Evolutionary conservation across 2,113 vertebrate species (phyloP).

Genomic region (Tragulus kanchil): DNA sequence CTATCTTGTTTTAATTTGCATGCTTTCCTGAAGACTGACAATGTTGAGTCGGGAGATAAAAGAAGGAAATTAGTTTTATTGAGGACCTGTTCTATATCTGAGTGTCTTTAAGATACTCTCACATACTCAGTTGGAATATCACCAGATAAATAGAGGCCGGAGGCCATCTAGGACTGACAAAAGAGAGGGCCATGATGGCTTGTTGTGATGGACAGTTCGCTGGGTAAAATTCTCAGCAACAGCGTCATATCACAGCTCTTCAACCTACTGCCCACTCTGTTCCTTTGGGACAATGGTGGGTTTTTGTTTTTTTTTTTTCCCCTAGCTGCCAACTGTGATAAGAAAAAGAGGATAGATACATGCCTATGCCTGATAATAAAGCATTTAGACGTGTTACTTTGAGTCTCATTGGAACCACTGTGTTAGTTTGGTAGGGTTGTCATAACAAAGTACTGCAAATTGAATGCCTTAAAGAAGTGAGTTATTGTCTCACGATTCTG

Average conservation of each 20-base stretch:
- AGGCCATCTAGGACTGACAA: too few species aligned
- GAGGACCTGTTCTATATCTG: not conserved
- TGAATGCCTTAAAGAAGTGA: too few species aligned
- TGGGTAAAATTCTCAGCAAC: not conserved
- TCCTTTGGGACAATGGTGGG: not conserved
- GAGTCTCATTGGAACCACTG: not conserved
- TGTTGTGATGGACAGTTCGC: rapidly evolving
- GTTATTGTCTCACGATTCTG: not conserved
- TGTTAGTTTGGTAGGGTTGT: not conserved
- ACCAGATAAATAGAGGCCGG: not conserved
- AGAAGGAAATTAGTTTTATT: too few species aligned
- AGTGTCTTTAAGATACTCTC: not conserved
- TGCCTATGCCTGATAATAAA: rapidly evolving
- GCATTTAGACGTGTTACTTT: not conserved
- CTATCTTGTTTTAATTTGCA: not conserved
- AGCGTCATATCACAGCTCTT: not conserved
- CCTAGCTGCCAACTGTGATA: not conserved
- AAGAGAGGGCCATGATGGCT: not conserved
- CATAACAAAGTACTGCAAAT: not conserved
- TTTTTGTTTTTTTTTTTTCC: not conserved
- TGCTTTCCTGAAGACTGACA: not conserved
- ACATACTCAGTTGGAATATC: not conserved
- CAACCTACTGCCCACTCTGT: too few species aligned
- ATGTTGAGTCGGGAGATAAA: not conserved
- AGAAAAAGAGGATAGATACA: not conserved